Conservation (phyloP, 2,113 vertebrate genomes). For the Xenus cinereus region DNA sequence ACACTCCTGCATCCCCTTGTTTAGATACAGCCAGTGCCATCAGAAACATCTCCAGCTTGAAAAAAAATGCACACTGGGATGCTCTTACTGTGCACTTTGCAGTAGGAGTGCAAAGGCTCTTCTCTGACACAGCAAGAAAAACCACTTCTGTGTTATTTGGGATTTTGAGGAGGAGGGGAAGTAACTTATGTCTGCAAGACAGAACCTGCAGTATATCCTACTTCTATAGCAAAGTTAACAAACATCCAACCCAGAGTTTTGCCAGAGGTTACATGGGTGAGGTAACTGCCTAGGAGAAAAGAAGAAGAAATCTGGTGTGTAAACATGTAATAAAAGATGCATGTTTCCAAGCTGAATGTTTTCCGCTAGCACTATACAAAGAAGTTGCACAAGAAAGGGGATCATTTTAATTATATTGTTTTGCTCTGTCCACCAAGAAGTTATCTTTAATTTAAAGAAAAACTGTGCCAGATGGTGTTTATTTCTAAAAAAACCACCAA, state of each 20-base stretch:
- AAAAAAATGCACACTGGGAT: rapidly evolving
- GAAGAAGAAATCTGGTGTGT: background rate
- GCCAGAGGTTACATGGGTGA: background rate
- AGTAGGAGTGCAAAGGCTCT: background rate
- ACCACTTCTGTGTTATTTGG: background rate
- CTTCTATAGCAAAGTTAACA: background rate
- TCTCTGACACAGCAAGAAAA: background rate
- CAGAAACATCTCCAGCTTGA: background rate
- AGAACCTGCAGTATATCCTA: background rate
- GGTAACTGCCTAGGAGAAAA: background rate
- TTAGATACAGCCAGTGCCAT: background rate
- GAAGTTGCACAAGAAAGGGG: background rate
- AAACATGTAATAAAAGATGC: background rate
- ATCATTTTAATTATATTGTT: background rate
- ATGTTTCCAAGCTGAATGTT: background rate
- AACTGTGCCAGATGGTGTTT: background rate
- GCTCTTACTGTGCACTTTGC: rapidly evolving
- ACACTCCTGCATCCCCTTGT: background rate
- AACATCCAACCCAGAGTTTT: background rate
- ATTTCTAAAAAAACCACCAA: too few species aligned
- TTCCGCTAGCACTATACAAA: background rate
- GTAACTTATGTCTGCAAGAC: background rate
- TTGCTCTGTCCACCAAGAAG: background rate
- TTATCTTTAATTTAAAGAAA: background rate
- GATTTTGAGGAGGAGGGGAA: background rate